Percentiles rank a stretch among this genome's conserved stretches.
Conservation (phyloP, 2,113 vertebrate species). For the Tragelaphus buxtoni region DNA sequence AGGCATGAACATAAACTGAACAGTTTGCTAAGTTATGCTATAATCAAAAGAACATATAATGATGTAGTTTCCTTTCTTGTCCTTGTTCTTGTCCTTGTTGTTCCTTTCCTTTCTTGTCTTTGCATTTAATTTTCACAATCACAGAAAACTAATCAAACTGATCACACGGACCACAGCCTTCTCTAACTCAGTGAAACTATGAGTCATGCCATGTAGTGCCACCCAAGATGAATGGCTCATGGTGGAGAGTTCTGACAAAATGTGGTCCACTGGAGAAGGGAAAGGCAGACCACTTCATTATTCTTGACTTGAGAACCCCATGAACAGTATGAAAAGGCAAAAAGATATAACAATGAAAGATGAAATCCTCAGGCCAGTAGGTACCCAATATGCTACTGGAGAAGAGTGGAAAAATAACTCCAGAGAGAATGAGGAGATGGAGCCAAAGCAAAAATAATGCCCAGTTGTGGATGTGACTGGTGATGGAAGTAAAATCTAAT, state of each 20-base stretch:
- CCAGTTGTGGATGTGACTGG: neutral
- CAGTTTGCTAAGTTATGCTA: neutral
- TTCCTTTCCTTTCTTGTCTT: constrained; percentile 33
- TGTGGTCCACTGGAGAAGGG: neutral
- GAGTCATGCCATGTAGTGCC: neutral
- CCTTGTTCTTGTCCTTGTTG: no score
- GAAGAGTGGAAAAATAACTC: neutral
- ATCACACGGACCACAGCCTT: neutral
- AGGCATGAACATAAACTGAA: neutral
- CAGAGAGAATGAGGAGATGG: neutral
- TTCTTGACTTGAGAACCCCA: neutral
- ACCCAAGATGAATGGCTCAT: neutral
- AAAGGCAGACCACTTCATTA: neutral
- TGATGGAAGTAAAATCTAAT: neutral
- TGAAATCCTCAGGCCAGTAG: neutral
- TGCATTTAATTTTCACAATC: constrained; percentile 41
- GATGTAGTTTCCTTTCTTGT: neutral
- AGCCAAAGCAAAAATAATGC: neutral
- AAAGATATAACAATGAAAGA: neutral
- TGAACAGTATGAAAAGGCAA: neutral
- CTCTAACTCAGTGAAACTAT: neutral
- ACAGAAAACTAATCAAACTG: neutral
- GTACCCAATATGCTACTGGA: neutral
- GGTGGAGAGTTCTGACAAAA: neutral
- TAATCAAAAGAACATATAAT: constrained; percentile 32